Conservation (phyloP, 2,888 invertebrate species). For the Pachycephus smyrnensis region DNA sequence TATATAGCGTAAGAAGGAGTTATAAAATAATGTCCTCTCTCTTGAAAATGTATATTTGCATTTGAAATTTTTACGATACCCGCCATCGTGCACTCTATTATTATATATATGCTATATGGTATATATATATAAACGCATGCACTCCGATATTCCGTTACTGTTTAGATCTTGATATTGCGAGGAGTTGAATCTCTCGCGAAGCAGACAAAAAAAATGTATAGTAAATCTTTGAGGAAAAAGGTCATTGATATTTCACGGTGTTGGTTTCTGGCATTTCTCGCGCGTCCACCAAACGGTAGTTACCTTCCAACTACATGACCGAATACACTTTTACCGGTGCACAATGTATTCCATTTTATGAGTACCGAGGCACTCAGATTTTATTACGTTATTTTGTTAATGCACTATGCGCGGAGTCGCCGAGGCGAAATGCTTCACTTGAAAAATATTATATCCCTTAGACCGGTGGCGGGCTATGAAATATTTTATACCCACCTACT, state of each 20-base stretch:
- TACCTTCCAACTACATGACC: slow-evolving; percentile 43
- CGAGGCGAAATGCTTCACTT: slow-evolving; percentile 37
- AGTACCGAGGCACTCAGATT: slow-evolving; percentile 55
- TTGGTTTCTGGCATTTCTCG: slow-evolving; percentile 54
- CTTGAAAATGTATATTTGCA: slow-evolving; percentile 16
- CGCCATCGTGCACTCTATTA: slow-evolving; percentile 18
- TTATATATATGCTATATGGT: slow-evolving; percentile 3
- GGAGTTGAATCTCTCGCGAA: no score
- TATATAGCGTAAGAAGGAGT: slow-evolving; percentile 14
- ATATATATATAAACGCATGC: slow-evolving; percentile 9
- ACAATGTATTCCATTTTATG: slow-evolving; percentile 61
- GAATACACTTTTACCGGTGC: slow-evolving; percentile 44
- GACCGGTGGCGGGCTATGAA: slow-evolving; percentile 48
- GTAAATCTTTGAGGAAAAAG: no score
- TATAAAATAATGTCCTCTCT: slow-evolving; percentile 14
- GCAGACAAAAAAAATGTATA: no score
- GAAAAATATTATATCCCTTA: slow-evolving; percentile 41
- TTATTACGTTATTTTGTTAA: slow-evolving; percentile 66
- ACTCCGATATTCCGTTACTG: no score
- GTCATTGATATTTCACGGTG: slow-evolving; percentile 42
- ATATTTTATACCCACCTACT: slow-evolving; percentile 45
- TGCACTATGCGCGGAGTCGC: slow-evolving; percentile 44
- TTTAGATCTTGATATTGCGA: no score
- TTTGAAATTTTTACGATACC: slow-evolving; percentile 18
- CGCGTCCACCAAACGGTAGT: slow-evolving; percentile 47